These are phyloP conservation scores for Heliconius aoede DNA, from an alignment of 2,888 invertebrate genomes.

Conservation along the genomic window DNA sequence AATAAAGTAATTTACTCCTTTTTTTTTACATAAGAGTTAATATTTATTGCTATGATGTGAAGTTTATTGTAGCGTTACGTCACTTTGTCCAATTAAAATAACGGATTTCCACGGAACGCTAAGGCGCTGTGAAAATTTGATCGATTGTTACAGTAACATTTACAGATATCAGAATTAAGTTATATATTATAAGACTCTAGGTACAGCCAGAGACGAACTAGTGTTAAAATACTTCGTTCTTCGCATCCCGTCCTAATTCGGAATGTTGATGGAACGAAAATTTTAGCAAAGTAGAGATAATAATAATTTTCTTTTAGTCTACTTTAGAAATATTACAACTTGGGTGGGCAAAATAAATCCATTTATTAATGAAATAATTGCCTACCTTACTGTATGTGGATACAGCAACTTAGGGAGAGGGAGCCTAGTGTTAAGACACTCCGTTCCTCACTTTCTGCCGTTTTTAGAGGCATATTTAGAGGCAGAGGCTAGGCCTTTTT, in stretches of 20 bases:
- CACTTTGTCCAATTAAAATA: conserved; percentile 32
- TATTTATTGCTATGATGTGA: conserved; percentile 9
- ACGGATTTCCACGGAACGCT: conserved; percentile 36
- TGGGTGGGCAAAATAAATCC: background rate
- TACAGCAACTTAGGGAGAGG: too few species aligned
- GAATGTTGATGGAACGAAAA: background rate
- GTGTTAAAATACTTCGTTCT: background rate
- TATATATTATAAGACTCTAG: too few species aligned
- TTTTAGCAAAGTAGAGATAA: background rate
- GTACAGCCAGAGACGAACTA: background rate
- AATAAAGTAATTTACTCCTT: background rate
- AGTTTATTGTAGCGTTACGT: conserved; percentile 33
- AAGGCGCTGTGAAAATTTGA: conserved; percentile 7
- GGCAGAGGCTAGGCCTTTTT: too few species aligned
- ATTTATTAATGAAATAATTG: too few species aligned
- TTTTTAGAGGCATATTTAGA: too few species aligned
- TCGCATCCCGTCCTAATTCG: background rate
- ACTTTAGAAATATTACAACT: background rate
- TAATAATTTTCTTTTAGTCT: too few species aligned
- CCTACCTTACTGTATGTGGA: too few species aligned
- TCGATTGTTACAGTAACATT: conserved; percentile 17
- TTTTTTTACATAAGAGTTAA: background rate
- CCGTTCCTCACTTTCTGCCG: too few species aligned
- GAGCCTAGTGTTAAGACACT: too few species aligned
- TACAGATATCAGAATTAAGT: background rate